A percentile compares a stretch with the other conserved stretches of the same genome.
These are phyloP conservation scores for Acleris emargana DNA, from an alignment of 2,888 invertebrate species.

Conservation along the genomic window DNA sequence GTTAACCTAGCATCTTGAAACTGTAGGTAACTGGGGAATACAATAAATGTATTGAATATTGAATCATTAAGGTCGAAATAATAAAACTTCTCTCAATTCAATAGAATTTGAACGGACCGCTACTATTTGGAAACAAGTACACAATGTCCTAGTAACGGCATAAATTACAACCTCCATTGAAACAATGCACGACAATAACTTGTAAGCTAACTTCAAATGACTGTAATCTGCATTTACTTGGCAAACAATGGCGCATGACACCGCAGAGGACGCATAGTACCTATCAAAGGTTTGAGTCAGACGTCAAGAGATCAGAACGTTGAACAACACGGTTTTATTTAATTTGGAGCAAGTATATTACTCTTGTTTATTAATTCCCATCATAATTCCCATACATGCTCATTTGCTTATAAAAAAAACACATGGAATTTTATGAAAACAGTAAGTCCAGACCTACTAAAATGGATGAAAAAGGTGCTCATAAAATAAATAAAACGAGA, in stretches of 20 bases:
- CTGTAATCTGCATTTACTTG: conserved; percentile 37
- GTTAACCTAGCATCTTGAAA: no score
- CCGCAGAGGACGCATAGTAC: conserved; percentile 32
- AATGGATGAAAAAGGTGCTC: neutral
- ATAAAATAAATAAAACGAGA: neutral
- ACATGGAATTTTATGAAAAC: neutral
- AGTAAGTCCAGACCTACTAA: neutral
- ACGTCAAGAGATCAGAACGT: conserved; percentile 12
- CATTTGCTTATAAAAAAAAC: no score
- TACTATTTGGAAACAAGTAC: conserved; percentile 16
- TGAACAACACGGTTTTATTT: neutral
- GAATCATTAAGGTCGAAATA: no score
- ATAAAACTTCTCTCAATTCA: no score
- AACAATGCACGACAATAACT: conserved; percentile 34
- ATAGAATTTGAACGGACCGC: no score
- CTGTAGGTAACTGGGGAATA: no score
- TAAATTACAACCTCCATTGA: conserved; percentile 22
- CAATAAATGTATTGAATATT: no score
- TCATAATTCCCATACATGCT: no score
- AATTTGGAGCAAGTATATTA: conserved; percentile 2
- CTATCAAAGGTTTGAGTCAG: conserved; percentile 17
- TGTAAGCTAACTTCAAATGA: conserved; percentile 39
- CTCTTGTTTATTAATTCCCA: no score
- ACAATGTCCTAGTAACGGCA: conserved; percentile 20
- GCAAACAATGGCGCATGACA: conserved; percentile 41